phyloP scores from a whole-genome alignment of 2,888 invertebrate species.

The Teleogryllus oceanicus region DNA sequence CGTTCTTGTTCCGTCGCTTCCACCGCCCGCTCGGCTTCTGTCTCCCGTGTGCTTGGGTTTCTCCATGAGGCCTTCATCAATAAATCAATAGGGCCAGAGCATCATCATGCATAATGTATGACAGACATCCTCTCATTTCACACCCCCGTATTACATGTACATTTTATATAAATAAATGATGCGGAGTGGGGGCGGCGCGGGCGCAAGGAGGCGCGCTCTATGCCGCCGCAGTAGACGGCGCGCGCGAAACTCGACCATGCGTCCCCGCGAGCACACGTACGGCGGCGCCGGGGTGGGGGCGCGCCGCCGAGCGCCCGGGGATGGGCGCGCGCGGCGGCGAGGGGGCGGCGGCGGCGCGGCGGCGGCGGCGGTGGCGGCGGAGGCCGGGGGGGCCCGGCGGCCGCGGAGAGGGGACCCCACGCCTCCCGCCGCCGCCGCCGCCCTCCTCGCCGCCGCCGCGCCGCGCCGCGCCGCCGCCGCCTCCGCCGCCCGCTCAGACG shows the following conservation, averaged over 20 bases:
- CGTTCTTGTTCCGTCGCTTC: neutral
- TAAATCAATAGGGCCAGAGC: constrained; percentile 42
- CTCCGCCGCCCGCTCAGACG: constrained; percentile 37
- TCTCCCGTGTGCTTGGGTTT: constrained; percentile 23
- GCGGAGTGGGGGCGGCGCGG: constrained; percentile 31
- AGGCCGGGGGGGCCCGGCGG: neutral
- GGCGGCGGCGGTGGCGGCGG: constrained; percentile 19
- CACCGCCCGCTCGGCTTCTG: neutral
- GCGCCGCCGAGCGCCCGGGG: constrained; percentile 18
- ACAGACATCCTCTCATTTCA: constrained; percentile 43
- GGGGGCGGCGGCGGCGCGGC: constrained; percentile 21
- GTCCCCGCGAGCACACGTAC: constrained; percentile 30
- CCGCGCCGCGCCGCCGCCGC: neutral
- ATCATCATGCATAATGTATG: constrained; percentile 42
- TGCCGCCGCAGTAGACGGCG: constrained; percentile 28
- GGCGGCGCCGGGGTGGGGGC: constrained; percentile 33
- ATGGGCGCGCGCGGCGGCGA: constrained; percentile 18
- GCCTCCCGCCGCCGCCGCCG: constrained; percentile 24
- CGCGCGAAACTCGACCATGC: constrained; percentile 39
- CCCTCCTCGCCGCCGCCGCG: neutral
- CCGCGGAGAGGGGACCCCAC: constrained; percentile 25
- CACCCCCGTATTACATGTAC: constrained; percentile 45
- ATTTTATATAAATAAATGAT: constrained; percentile 45
- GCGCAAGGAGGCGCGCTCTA: constrained; percentile 28
- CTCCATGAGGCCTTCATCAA: constrained; percentile 39